phyloP scores from a whole-genome alignment of 2,113 vertebrate genomes.

The Phrynosoma blainvillii region DNA sequence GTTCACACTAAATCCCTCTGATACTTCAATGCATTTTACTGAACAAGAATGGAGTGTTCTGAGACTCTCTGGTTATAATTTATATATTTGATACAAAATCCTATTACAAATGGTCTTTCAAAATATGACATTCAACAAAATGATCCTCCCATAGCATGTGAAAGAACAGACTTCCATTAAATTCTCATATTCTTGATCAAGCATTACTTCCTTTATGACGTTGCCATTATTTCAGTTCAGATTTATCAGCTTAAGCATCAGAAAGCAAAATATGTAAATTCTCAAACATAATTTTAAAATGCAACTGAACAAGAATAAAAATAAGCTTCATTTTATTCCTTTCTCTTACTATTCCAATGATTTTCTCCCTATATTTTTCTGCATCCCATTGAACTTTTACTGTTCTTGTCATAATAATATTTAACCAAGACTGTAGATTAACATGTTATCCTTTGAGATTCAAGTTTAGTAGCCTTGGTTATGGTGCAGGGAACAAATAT shows the following conservation, averaged over 20 bases:
- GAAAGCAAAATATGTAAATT: conserved; percentile 15
- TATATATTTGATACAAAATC: conserved; percentile 39
- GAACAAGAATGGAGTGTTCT: conserved; percentile 30
- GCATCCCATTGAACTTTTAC: no score
- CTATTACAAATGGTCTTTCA: conserved; percentile 11
- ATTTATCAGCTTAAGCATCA: neutral
- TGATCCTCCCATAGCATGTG: neutral
- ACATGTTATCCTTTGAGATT: neutral
- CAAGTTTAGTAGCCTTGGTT: neutral
- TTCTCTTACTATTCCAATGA: no score
- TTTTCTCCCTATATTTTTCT: no score
- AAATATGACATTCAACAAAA: conserved; percentile 38
- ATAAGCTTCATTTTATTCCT: no score
- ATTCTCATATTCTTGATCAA: neutral
- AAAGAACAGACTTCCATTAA: conserved; percentile 30
- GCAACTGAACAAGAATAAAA: no score
- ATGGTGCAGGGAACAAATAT: neutral
- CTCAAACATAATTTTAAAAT: no score
- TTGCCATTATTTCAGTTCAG: conserved; percentile 7
- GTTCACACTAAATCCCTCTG: conserved; percentile 35
- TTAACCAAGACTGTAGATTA: neutral
- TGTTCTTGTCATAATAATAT: no score
- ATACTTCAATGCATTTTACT: neutral
- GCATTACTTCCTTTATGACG: conserved; percentile 12
- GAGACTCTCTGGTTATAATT: neutral